Percentiles rank a stretch among this genome's conserved stretches.
These are phyloP conservation scores for Syrista parreyssii DNA, from an alignment of 2,888 invertebrate genomes.

Conservation along the genomic window DNA sequence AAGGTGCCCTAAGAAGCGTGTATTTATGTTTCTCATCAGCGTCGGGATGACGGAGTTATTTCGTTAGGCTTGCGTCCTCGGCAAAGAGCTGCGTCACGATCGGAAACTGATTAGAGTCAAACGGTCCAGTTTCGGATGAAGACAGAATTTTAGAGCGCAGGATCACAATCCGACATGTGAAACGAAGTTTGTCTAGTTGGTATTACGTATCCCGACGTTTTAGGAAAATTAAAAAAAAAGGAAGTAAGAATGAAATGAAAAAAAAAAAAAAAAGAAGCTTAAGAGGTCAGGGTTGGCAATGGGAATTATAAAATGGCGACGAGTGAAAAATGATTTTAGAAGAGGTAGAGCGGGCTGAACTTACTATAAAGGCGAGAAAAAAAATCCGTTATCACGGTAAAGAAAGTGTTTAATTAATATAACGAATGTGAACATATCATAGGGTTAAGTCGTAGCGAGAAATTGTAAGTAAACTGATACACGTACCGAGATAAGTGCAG, in stretches of 20 bases:
- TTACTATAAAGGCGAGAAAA: constrained; percentile 19
- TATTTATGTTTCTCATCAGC: constrained; percentile 70
- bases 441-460: constrained; percentile 46
- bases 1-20: constrained; percentile 83
- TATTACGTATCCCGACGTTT: background rate
- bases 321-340: constrained; percentile 10
- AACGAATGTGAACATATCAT: constrained; percentile 66
- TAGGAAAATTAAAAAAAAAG: constrained; percentile 24
- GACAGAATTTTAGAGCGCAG: background rate
- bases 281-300: constrained; percentile 27
- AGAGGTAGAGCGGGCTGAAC: constrained; percentile 21
- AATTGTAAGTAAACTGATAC: constrained; percentile 38
- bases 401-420: constrained; percentile 26
- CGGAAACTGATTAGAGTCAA: background rate
- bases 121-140: background rate
- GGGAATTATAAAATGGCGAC: constrained; percentile 18
- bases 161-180: background rate
- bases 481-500: background rate
- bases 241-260: constrained; percentile 18
- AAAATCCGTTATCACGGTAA: constrained; percentile 13
- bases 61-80: constrained; percentile 56
- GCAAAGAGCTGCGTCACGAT: background rate
- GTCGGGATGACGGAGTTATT: constrained; percentile 49
- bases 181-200: background rate
- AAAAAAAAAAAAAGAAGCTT: constrained; percentile 36